Evolutionary conservation across 37 sponge, comb jelly and placozoan species (phyloP).

Genomic region (Mnemiopsis leidyi): DNA sequence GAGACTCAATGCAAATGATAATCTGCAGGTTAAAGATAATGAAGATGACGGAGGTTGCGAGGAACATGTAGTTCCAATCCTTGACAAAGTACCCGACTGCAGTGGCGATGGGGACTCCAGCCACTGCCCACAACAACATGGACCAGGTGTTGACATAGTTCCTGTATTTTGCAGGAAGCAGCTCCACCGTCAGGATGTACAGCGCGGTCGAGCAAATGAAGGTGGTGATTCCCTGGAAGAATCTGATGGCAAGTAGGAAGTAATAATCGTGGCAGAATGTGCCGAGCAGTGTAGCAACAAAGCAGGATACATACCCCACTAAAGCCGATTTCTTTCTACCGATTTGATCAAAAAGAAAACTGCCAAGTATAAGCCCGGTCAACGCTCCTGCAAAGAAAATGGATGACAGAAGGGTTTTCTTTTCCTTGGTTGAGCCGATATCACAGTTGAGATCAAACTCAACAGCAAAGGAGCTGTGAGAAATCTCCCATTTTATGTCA

Average conservation of each 20-base stretch:
- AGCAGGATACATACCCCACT: not conserved
- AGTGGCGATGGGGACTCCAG: not conserved
- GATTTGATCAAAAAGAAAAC: not conserved
- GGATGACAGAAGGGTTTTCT: constrained; percentile 37
- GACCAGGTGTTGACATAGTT: not conserved
- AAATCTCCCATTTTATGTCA: not conserved
- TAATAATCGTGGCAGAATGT: constrained; percentile 17
- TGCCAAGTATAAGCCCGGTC: not conserved
- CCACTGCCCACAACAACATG: constrained; percentile 1
- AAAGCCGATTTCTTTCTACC: constrained; percentile 41
- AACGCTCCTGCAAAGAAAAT: constrained; percentile 43
- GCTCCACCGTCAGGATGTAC: not conserved
- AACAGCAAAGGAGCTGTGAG: not conserved
- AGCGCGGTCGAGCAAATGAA: not conserved
- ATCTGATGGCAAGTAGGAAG: constrained; percentile 61
- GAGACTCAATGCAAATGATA: not conserved
- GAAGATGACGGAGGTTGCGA: not conserved
- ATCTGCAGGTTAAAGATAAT: not conserved
- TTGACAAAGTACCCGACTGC: not conserved
- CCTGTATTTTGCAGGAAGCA: constrained; percentile 14
- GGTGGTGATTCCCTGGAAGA: constrained; percentile 30
- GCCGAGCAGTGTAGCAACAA: not conserved
- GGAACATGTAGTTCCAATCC: constrained; percentile 60
- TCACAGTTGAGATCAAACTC: not conserved
- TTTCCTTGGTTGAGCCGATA: not conserved